phyloP scores from a whole-genome alignment of 2,888 invertebrate genomes.

The Autographa pulchrina region DNA sequence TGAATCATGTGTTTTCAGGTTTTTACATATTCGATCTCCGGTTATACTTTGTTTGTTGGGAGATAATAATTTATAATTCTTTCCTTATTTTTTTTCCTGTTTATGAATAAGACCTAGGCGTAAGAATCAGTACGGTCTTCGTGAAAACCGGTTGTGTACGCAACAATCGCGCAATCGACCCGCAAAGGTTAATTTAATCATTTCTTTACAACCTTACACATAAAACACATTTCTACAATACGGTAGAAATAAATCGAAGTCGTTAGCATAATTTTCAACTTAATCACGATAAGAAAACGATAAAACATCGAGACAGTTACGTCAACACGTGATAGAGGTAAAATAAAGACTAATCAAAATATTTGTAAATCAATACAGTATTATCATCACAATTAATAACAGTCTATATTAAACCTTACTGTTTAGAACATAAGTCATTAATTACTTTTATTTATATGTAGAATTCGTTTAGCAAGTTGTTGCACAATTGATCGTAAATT shows the following conservation, averaged over 20 bases:
- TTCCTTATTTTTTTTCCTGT: background rate
- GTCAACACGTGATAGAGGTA: constrained; percentile 40
- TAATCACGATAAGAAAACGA: constrained; percentile 37
- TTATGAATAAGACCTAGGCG: background rate
- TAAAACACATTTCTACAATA: constrained; percentile 35
- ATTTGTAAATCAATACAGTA: constrained; percentile 41
- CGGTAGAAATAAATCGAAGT: constrained; percentile 30
- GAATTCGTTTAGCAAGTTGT: constrained; percentile 53
- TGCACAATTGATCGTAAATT: constrained; percentile 74
- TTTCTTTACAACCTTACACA: constrained; percentile 32
- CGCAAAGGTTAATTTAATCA: constrained; percentile 34
- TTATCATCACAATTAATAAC: constrained; percentile 23
- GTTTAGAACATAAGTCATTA: constrained; percentile 33
- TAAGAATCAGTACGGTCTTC: background rate
- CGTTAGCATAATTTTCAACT: constrained; percentile 42
- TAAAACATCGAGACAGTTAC: constrained; percentile 45
- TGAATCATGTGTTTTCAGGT: background rate
- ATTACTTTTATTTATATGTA: constrained; percentile 20
- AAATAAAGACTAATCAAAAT: constrained; percentile 51
- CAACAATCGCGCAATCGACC: constrained; percentile 20
- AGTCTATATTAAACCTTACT: constrained; percentile 46
- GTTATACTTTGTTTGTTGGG: background rate
- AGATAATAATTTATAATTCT: background rate
- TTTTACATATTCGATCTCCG: background rate
- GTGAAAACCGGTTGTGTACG: constrained; percentile 7